These are phyloP conservation scores for Emydocephalus ijimae DNA, from an alignment of 2,113 vertebrate genomes.

Conservation along the genomic window DNA sequence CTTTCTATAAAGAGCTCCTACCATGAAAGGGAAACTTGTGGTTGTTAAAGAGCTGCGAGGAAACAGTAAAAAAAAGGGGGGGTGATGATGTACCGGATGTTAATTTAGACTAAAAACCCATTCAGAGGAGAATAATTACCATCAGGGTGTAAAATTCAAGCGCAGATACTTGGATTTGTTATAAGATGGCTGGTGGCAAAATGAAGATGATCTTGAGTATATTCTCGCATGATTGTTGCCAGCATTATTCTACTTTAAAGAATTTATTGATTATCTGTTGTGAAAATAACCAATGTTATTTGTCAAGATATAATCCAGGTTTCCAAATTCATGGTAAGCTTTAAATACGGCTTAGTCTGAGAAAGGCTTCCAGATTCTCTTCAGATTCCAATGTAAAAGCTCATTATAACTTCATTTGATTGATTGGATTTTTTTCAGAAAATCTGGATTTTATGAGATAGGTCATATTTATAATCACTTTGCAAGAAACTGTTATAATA, in stretches of 20 bases:
- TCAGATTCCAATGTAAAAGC: neutral
- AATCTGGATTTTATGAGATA: neutral
- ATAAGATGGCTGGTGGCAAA: neutral
- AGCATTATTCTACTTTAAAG: neutral
- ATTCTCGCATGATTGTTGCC: neutral
- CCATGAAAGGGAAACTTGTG: conserved; percentile 23
- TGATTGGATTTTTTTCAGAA: neutral
- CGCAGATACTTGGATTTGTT: conserved; percentile 1
- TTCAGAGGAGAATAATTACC: neutral
- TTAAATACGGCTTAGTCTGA: neutral
- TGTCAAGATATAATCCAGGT: conserved; percentile 7
- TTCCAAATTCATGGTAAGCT: neutral
- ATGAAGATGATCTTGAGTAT: neutral
- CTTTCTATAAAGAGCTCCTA: conserved; percentile 21
- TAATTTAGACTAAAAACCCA: neutral
- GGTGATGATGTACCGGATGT: neutral
- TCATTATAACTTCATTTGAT: neutral
- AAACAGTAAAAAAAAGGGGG: conserved; percentile 21
- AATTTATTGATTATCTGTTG: neutral
- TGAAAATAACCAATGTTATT: neutral
- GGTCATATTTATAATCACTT: neutral
- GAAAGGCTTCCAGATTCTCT: neutral
- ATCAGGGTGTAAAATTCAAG: neutral
- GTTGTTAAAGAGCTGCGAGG: neutral
- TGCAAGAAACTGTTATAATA: neutral